Evolutionary conservation across 2,113 vertebrate species (phyloP).

Genomic region (Oenanthe melanoleuca): DNA sequence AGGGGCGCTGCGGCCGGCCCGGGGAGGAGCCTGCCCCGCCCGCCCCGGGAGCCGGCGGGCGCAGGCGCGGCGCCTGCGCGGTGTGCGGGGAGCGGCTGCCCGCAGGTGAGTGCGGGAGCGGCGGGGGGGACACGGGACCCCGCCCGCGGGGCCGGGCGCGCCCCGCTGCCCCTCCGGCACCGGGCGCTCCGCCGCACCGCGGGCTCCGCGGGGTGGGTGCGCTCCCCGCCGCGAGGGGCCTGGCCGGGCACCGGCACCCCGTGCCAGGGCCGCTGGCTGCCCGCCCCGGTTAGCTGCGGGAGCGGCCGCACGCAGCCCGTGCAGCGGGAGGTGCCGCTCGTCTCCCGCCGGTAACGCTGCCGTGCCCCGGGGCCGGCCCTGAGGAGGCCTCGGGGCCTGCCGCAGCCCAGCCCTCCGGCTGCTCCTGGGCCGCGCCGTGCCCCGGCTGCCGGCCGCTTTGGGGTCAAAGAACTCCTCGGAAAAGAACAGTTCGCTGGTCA

Average conservation of each 20-base stretch:
- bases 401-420: background rate
- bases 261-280: background rate
- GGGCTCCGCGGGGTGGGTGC: too few relatives aligned
- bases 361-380: background rate
- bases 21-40: too few relatives aligned
- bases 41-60: too few relatives aligned
- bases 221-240: background rate
- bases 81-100: too few relatives aligned
- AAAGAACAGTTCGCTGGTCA: accelerated
- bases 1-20: too few relatives aligned
- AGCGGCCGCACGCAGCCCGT: background rate
- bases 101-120: too few relatives aligned
- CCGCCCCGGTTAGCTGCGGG: background rate
- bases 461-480: background rate
- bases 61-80: too few relatives aligned
- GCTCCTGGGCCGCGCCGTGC: accelerated
- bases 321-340: background rate
- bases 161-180: too few relatives aligned
- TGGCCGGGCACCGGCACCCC: background rate
- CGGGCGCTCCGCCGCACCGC: too few relatives aligned
- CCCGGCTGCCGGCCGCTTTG: accelerated
- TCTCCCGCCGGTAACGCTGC: background rate
- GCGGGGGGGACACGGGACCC: too few relatives aligned
- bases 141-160: too few relatives aligned
- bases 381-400: background rate